Base-by-base conservation (phyloP, 2,797 vertebrate genomes). In the Sarcoramphus papa region DNA sequence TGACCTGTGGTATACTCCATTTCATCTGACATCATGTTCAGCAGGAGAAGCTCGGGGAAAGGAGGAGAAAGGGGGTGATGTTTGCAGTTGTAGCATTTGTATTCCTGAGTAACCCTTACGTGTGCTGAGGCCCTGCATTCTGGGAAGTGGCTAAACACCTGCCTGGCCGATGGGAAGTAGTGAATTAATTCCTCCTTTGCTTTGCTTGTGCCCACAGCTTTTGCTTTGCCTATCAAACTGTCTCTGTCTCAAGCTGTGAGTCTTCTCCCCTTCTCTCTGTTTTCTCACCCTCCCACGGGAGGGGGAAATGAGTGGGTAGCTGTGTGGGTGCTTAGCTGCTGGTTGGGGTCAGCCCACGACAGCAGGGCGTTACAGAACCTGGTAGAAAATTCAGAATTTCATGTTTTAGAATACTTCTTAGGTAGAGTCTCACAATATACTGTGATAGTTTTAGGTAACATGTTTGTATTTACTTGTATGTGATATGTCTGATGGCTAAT, bases 1-100 rank as follows among this genome's bases (percentile, higher is more conserved):
- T 41, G 40, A 43, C 22, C 1, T 0, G 5, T 51, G 30, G 54
- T 50, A 40, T 19, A 2, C 22, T 43, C 28, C 13, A 2, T n/a
- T 12, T 23, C 6, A 11, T 27, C 41, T 70, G 62, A 25, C 33
- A 21, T 35, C 0, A 23, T 70, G 48, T 67, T 63, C 77, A 70
- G 4, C 25, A 64, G 6, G 17, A 45, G 54, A 90, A 79, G 2
- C 12, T 43, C 3, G 2, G 31, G 35, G 45, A 28, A 43, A 60
- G 33, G 17, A 51, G 23, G 35, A 50, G 35, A 48, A 76, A 67
- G 35, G 10, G 10, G 14, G 8, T 24, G 10, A 14, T 76, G 5
- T 17, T 50, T 69, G 5, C 47, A 9, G 6, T 45, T 69, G 23
- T 70, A 65, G 20, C 10, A 7, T 78, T 85, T 91, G 23, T 77